Evolutionary conservation across 2,113 vertebrate genomes (phyloP).

Genomic region (Pteruthius melanotis): DNA sequence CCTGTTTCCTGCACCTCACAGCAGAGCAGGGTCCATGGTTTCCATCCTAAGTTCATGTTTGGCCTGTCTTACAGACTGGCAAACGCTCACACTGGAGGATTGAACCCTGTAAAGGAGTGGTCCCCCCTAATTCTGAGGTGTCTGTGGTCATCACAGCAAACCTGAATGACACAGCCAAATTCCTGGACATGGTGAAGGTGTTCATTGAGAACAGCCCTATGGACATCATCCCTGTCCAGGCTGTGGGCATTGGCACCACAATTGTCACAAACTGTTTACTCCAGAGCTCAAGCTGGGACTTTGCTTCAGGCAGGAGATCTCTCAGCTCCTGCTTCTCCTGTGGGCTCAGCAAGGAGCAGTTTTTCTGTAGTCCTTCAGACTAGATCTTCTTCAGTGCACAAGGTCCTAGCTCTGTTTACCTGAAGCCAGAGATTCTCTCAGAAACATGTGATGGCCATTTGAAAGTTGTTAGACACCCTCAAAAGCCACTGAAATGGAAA

Average conservation of each 20-base stretch:
- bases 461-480: not conserved
- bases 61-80: slow-evolving; percentile 61
- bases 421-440: not conserved
- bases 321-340: accelerated
- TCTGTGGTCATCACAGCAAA: slow-evolving; percentile 76
- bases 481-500: not conserved
- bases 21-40: not conserved
- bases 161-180: slow-evolving; percentile 75
- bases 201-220: slow-evolving; percentile 69
- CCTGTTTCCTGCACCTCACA: no score
- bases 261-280: slow-evolving; percentile 79
- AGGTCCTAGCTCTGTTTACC: not conserved
- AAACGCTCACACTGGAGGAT: slow-evolving; percentile 73
- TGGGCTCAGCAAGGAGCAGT: not conserved
- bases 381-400: not conserved
- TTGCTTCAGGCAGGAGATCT: slow-evolving; percentile 81
- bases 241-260: slow-evolving; percentile 81
- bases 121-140: slow-evolving; percentile 69
- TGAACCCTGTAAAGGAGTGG: slow-evolving; percentile 75
- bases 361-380: not conserved
- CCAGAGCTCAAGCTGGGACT: slow-evolving; percentile 67
- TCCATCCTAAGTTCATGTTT: not conserved
- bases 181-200: slow-evolving; percentile 76
- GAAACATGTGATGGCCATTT: not conserved
- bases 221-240: slow-evolving; percentile 70